Conservation (phyloP, 2,888 invertebrate genomes). For the Desoria tigrina region DNA sequence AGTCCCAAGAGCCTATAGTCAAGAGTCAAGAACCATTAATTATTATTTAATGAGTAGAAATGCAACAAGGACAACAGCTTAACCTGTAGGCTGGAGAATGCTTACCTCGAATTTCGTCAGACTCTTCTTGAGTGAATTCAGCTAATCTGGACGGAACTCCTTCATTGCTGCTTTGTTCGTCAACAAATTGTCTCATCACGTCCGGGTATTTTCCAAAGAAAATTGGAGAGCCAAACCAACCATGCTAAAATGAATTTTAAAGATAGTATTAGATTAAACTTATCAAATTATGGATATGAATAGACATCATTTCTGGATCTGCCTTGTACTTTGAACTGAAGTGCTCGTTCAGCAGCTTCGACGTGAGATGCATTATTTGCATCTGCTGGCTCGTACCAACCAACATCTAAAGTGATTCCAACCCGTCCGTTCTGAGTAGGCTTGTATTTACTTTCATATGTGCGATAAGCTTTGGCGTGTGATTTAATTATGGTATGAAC, state of each 20-base stretch:
- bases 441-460: constrained; percentile 18
- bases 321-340: constrained; percentile 30
- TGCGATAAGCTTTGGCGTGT: constrained; percentile 23
- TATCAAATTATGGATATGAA: too few species aligned
- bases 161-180: not conserved
- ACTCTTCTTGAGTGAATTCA: not conserved
- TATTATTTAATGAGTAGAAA: not conserved
- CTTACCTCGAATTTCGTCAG: constrained; percentile 5
- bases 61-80: not conserved
- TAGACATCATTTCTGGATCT: not conserved
- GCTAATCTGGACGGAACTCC: constrained; percentile 8
- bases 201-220: constrained; percentile 21
- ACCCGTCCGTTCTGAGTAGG: constrained; percentile 2
- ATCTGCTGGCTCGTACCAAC: constrained; percentile 31
- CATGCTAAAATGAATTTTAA: constrained; percentile 16
- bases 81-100: too few species aligned
- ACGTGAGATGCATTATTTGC: constrained; percentile 15
- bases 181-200: constrained; percentile 19
- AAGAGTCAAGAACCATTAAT: constrained; percentile 37
- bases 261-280: not conserved
- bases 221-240: constrained; percentile 30
- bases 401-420: constrained; percentile 37
- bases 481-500: constrained; percentile 27
- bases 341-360: constrained; percentile 26
- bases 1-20: constrained; percentile 34